Conservation (phyloP, 2,888 invertebrate genomes). For the Zeuzera pyrina region DNA sequence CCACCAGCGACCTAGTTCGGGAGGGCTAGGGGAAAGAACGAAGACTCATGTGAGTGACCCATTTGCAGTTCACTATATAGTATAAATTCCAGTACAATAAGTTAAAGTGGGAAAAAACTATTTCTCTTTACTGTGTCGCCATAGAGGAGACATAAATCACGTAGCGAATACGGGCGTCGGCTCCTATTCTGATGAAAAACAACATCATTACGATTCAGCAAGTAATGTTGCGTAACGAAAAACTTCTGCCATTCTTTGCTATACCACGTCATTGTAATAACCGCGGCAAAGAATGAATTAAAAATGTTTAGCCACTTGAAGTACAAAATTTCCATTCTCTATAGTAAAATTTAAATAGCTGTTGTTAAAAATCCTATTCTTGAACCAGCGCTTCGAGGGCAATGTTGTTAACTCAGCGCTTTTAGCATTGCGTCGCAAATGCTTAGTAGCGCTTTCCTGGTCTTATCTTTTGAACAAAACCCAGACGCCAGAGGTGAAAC, state of each 20-base stretch:
- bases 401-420: constrained; percentile 20
- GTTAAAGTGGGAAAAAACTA: too few species aligned
- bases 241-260: too few species aligned
- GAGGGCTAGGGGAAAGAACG: too few species aligned
- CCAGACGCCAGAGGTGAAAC: constrained; percentile 36
- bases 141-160: constrained; percentile 39
- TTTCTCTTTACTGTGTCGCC: too few species aligned
- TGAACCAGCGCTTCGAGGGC: constrained; percentile 10
- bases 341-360: constrained; percentile 5
- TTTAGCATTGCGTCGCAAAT: constrained; percentile 20
- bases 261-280: too few species aligned
- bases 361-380: constrained; percentile 4
- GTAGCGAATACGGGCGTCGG: constrained; percentile 25
- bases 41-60: too few species aligned
- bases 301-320: background rate
- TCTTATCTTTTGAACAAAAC: constrained; percentile 39
- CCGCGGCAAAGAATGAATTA: too few species aligned
- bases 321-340: background rate
- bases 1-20: too few species aligned
- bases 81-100: too few species aligned
- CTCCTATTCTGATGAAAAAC: constrained; percentile 40
- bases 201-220: constrained; percentile 33
- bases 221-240: constrained; percentile 20
- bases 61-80: too few species aligned
- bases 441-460: constrained; percentile 23